phyloP scores from a whole-genome alignment of 2,797 vertebrate genomes.

The Lithobates sylvaticus region DNA sequence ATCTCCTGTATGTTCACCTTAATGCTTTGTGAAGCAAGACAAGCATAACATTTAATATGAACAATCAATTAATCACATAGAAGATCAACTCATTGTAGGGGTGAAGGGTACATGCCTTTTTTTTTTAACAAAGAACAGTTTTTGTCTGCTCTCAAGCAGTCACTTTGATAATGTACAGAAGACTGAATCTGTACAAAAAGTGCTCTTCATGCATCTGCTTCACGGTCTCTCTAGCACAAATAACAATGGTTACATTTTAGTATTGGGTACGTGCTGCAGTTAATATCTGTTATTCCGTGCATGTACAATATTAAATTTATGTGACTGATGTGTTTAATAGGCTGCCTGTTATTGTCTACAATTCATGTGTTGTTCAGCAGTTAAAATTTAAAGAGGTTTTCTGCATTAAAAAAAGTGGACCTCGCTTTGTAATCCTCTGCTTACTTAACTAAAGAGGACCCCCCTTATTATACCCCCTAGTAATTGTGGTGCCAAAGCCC shows the following conservation, averaged over 20 bases:
- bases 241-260: conserved; percentile 10
- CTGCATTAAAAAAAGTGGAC: no score
- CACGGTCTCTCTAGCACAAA: conserved; percentile 7
- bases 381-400: no score
- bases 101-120: neutral
- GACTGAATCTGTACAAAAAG: conserved; percentile 1
- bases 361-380: no score
- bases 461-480: no score
- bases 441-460: no score
- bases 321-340: no score
- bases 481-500: no score
- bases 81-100: no score
- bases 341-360: no score
- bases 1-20: neutral
- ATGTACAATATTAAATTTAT: neutral
- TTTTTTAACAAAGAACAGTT: neutral
- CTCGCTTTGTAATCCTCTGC: no score
- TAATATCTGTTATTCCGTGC: conserved; percentile 1
- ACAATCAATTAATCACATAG: neutral
- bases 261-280: conserved; percentile 12
- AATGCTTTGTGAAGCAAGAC: neutral
- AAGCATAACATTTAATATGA: neutral
- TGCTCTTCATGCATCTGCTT: neutral
- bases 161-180: conserved; percentile 5
- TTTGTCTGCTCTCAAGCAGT: neutral